Percentiles rank a stretch among this genome's conserved stretches.
Conservation (phyloP, 2,113 vertebrate genomes). For the Saguinus imperator region DNA sequence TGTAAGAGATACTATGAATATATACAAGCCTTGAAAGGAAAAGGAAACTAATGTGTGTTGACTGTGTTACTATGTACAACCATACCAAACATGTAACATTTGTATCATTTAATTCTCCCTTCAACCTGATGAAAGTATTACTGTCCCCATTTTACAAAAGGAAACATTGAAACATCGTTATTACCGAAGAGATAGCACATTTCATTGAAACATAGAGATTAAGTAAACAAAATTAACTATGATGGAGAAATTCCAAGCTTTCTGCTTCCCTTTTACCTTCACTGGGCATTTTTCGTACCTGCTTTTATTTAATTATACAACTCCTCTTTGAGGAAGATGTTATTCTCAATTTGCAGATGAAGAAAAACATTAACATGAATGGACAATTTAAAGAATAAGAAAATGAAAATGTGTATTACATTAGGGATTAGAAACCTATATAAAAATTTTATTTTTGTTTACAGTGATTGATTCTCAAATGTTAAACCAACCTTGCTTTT, state of each 20-base stretch:
- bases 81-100: background rate
- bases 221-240: background rate
- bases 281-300: background rate
- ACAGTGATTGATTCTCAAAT: background rate
- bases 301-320: background rate
- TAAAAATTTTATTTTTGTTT: background rate
- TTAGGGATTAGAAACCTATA: background rate
- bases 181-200: no score
- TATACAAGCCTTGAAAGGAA: background rate
- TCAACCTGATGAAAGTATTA: background rate
- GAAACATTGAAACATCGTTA: background rate
- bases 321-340: constrained; percentile 10
- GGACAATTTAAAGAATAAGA: background rate
- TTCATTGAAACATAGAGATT: background rate
- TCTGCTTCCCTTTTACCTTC: background rate
- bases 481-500: background rate
- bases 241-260: background rate
- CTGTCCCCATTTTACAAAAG: background rate
- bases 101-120: background rate
- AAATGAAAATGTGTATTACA: background rate
- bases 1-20: background rate
- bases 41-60: background rate
- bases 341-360: background rate
- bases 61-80: background rate
- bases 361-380: background rate